Evolutionary conservation across 2,888 invertebrate species (phyloP).

Genomic region (Epicampocera succincta): DNA sequence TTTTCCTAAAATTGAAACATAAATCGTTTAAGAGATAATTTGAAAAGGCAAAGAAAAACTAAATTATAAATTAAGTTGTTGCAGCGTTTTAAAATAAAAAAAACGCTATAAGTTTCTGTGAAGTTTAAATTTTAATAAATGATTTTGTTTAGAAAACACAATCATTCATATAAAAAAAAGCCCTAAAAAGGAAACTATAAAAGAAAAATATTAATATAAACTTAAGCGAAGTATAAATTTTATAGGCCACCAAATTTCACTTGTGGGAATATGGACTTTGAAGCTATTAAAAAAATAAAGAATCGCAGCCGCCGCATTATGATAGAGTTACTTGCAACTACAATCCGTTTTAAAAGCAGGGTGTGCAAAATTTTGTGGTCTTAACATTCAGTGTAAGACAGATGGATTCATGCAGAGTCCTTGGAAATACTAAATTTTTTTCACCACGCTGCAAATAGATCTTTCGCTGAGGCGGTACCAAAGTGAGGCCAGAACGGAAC

Average conservation of each 20-base stretch:
- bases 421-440: too few relatives aligned
- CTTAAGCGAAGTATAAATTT: constrained; percentile 43
- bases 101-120: too few relatives aligned
- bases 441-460: too few relatives aligned
- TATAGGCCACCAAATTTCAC: constrained; percentile 56
- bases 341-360: too few relatives aligned
- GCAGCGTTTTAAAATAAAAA: too few relatives aligned
- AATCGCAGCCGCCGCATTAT: neutral
- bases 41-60: neutral
- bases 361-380: too few relatives aligned
- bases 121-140: constrained; percentile 32
- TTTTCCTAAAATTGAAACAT: constrained; percentile 61
- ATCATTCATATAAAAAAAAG: neutral
- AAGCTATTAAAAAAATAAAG: constrained; percentile 9
- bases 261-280: constrained; percentile 39
- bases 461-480: too few relatives aligned
- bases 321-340: neutral
- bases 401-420: too few relatives aligned
- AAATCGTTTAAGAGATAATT: constrained; percentile 57
- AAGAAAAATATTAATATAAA: constrained; percentile 39
- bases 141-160: constrained; percentile 16
- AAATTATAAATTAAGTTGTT: neutral
- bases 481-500: too few relatives aligned
- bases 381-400: too few relatives aligned
- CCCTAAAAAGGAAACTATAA: constrained; percentile 7